These are phyloP conservation scores for Polymixis flavicincta DNA, from an alignment of 2,888 invertebrate species.

Conservation along the genomic window DNA sequence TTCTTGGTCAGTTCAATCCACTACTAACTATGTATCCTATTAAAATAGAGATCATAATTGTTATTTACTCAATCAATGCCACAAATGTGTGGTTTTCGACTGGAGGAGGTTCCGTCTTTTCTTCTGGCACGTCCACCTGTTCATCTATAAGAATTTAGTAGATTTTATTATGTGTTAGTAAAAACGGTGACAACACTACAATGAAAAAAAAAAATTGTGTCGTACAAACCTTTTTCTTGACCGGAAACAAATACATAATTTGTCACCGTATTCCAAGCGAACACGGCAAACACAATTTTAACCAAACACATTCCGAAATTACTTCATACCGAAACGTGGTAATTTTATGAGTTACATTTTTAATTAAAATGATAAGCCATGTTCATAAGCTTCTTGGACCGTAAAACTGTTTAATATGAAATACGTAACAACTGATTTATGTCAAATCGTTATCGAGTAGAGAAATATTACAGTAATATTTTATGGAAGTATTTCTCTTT, in stretches of 20 bases:
- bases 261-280: constrained; percentile 45
- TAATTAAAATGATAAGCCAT: constrained; percentile 74
- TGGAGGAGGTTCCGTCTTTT: constrained; percentile 3
- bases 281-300: constrained; percentile 55
- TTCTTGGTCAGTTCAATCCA: background rate
- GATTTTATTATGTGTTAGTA: background rate
- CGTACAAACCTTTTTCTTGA: constrained; percentile 23
- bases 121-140: background rate
- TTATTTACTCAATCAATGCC: constrained; percentile 58
- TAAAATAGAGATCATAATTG: background rate
- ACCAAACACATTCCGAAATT: constrained; percentile 73
- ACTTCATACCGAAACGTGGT: constrained; percentile 69
- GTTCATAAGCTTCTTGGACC: constrained; percentile 32
- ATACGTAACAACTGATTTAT: constrained; percentile 25
- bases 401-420: constrained; percentile 40
- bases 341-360: constrained; percentile 65
- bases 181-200: background rate
- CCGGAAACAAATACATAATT: constrained; percentile 48
- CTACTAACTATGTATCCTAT: background rate
- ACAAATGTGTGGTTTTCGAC: constrained; percentile 46
- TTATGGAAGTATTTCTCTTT: background rate
- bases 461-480: background rate
- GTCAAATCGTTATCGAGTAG: background rate
- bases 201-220: background rate
- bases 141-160: background rate